phyloP scores from a whole-genome alignment of 2,888 invertebrate species.

The Sarcophaga caerulescens region DNA sequence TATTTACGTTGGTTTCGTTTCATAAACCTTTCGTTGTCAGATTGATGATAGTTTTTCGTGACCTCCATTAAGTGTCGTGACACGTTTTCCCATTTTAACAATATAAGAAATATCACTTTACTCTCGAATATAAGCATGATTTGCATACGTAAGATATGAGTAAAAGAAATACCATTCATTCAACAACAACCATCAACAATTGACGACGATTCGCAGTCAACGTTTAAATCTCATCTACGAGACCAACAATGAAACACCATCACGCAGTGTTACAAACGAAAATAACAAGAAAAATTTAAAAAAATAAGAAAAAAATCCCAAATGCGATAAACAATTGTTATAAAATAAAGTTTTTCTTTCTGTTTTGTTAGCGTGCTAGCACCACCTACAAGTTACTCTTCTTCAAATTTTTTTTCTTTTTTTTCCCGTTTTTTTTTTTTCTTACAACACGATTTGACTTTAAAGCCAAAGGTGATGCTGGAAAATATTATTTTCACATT shows the following conservation, averaged over 20 bases:
- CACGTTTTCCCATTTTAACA: conserved; percentile 61
- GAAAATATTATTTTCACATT: conserved; percentile 65
- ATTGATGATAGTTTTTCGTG: conserved; percentile 66
- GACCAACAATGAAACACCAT: too few species aligned
- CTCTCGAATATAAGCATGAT: conserved; percentile 66
- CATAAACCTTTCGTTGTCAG: conserved; percentile 56
- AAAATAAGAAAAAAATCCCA: not conserved
- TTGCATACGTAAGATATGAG: conserved; percentile 67
- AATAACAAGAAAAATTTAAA: too few species aligned
- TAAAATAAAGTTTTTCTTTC: not conserved
- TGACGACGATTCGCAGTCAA: not conserved
- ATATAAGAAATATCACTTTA: conserved; percentile 68
- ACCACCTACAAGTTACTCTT: not conserved
- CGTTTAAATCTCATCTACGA: too few species aligned
- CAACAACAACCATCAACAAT: conserved; percentile 25
- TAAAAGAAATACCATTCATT: conserved; percentile 52
- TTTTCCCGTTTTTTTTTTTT: not conserved
- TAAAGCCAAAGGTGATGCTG: conserved; percentile 50
- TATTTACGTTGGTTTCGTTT: conserved; percentile 47
- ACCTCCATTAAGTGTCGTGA: conserved; percentile 61
- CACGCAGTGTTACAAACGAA: conserved; percentile 40
- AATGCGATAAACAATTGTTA: conserved; percentile 50
- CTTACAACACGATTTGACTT: conserved; percentile 52
- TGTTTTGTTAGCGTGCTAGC: not conserved
- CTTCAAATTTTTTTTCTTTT: not conserved